Evolutionary conservation across 2,797 vertebrate species (phyloP).

Genomic region (Bradypodion ventrale): DNA sequence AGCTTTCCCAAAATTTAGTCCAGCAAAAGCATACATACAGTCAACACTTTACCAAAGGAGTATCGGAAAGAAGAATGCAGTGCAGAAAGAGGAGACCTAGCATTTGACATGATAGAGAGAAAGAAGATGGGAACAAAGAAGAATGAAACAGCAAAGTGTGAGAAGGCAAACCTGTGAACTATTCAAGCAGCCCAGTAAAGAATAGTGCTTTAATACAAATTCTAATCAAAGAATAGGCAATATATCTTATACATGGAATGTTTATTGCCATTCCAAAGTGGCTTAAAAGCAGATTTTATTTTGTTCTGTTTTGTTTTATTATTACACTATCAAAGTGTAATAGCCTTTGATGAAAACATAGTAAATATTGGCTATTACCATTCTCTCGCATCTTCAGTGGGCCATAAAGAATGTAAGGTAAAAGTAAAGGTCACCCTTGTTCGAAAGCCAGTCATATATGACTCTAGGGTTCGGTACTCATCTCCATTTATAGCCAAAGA

Average conservation of each 20-base stretch:
- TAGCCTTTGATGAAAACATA: too few species aligned
- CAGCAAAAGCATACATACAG: background rate
- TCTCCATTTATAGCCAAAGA: too few species aligned
- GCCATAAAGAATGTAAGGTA: background rate
- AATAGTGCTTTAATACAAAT: background rate
- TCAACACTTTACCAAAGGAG: background rate
- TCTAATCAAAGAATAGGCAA: too few species aligned
- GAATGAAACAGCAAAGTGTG: background rate
- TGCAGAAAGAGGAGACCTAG: too few species aligned
- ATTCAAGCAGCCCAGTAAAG: background rate
- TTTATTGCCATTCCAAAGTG: too few species aligned
- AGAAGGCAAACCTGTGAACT: background rate
- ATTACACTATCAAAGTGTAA: background rate
- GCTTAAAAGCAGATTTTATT: too few species aligned
- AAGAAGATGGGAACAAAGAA: background rate
- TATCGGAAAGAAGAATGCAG: too few species aligned
- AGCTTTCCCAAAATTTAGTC: too few species aligned
- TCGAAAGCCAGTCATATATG: too few species aligned
- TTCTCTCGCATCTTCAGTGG: background rate
- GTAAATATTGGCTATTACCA: background rate
- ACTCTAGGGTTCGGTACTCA: too few species aligned
- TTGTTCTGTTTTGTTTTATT: background rate
- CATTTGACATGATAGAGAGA: background rate
- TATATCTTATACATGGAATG: too few species aligned
- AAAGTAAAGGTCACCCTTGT: too few species aligned